Evolutionary conservation across 2,888 invertebrate species (phyloP).

Genomic region (Phyllotreta striolata): DNA sequence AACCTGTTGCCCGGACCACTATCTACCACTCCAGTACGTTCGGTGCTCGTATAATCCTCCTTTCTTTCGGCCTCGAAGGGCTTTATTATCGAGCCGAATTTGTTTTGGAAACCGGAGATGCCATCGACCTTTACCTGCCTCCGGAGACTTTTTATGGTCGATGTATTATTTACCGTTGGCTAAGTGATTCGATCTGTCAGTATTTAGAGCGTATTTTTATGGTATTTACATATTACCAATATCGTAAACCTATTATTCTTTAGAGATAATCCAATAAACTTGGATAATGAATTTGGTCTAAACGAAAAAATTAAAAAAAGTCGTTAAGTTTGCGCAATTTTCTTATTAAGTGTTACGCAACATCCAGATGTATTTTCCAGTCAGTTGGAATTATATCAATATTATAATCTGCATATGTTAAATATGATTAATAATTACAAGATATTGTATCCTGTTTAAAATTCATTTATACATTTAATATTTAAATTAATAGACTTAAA

Average conservation of each 20-base stretch:
- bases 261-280: background rate
- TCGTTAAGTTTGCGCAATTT: conserved; percentile 1
- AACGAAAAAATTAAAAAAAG: background rate
- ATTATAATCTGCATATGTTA: background rate
- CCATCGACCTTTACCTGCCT: conserved; percentile 20
- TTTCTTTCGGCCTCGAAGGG: conserved; percentile 16
- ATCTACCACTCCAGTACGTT: background rate
- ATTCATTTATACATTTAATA: background rate
- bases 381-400: background rate
- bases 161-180: conserved; percentile 18
- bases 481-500: too few relatives aligned
- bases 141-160: conserved; percentile 14
- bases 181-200: background rate
- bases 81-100: conserved; percentile 19
- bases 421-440: conserved; percentile 4
- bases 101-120: conserved; percentile 18
- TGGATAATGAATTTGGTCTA: background rate
- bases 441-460: background rate
- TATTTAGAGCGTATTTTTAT: background rate
- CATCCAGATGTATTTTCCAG: conserved; percentile 5
- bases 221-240: conserved; percentile 3
- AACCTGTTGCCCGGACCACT: conserved; percentile 20
- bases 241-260: background rate
- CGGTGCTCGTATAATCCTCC: background rate
- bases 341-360: conserved; percentile 11